phyloP scores from a whole-genome alignment of 2,797 vertebrate species.

The Philypnodon macrostomus region DNA sequence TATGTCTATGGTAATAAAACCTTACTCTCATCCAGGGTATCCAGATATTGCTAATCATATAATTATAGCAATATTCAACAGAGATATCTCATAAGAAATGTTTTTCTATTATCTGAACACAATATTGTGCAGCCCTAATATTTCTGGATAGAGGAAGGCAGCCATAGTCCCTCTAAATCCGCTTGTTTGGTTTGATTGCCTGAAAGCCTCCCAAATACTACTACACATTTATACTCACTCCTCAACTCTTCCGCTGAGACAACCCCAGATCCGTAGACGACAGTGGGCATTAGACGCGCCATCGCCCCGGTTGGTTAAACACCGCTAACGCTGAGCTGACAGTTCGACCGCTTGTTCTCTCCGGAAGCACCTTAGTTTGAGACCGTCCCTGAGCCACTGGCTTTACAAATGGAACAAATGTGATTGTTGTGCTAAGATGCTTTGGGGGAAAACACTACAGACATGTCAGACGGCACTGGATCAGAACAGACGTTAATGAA shows the following conservation, averaged over 20 bases:
- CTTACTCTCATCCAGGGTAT: no score
- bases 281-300: constrained; percentile 49
- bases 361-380: constrained; percentile 39
- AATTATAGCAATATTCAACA: no score
- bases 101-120: no score
- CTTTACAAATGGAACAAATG: constrained; percentile 60
- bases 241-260: constrained; percentile 20
- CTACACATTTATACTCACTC: constrained; percentile 30
- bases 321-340: constrained; percentile 27
- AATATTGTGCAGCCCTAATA: no score
- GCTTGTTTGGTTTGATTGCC: constrained; percentile 64
- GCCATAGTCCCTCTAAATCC: no score
- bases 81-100: no score
- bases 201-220: constrained; percentile 53
- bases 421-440: constrained; percentile 58
- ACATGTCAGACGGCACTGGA: constrained; percentile 14
- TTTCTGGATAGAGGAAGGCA: no score
- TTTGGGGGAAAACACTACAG: constrained; percentile 22
- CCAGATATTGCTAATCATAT: no score
- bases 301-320: constrained; percentile 32
- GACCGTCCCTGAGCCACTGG: constrained; percentile 44
- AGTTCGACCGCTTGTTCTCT: constrained; percentile 25
- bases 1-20: no score
- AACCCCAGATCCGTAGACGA: constrained; percentile 33
- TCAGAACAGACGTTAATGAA: constrained; percentile 30